phyloP scores from a whole-genome alignment of 2,113 vertebrate species.

The Eulemur macaco region DNA sequence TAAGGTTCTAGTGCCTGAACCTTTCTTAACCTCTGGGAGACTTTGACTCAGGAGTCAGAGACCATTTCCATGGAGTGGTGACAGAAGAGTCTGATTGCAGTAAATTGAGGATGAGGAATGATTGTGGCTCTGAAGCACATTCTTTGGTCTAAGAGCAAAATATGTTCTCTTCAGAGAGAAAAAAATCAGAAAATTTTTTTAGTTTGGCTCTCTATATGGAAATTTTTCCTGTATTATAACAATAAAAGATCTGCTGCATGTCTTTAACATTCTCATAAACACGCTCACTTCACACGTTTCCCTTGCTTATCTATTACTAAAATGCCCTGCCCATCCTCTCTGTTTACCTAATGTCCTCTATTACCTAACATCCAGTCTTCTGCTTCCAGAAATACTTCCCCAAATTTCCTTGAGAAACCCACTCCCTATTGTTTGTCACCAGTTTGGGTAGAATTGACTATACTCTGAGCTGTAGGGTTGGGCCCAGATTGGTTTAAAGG shows the following conservation, averaged over 20 bases:
- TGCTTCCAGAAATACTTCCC: background rate
- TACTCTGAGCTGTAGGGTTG: background rate
- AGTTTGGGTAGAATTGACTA: background rate
- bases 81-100: conserved; percentile 13
- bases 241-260: background rate
- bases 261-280: background rate
- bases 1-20: background rate
- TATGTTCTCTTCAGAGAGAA: background rate
- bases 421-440: background rate
- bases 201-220: conserved; percentile 34
- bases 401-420: background rate
- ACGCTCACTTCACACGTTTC: background rate
- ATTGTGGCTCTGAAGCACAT: conserved; percentile 29
- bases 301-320: background rate
- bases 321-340: background rate
- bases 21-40: background rate
- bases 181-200: conserved; percentile 5
- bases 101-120: conserved; percentile 9
- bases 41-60: background rate
- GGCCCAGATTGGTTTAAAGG: background rate
- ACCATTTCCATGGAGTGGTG: background rate
- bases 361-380: background rate
- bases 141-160: conserved; percentile 41
- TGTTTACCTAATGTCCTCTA: background rate
- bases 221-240: conserved; percentile 40